phyloP scores from a whole-genome alignment of 1,140 invertebrate genomes.

The Mya arenaria region DNA sequence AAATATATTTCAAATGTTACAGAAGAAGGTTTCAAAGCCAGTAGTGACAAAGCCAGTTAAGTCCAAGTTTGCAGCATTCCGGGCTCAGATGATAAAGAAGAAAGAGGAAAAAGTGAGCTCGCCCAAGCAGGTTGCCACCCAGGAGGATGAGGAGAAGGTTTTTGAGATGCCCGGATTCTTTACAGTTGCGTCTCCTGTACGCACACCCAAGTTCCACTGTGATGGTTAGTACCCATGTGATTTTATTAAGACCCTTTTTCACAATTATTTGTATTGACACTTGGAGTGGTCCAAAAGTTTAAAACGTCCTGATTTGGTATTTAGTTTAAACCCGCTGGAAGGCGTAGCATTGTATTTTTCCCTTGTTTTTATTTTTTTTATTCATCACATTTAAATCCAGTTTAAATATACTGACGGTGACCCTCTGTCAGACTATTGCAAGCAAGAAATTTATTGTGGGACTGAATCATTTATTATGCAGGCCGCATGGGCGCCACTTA shows the following conservation, averaged over 20 bases:
- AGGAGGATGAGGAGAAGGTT: slow-evolving; percentile 61
- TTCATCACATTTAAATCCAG: no score
- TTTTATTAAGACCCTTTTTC: no score
- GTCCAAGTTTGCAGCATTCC: slow-evolving; percentile 79
- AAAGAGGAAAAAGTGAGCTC: neutral
- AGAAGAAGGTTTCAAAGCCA: slow-evolving; percentile 68
- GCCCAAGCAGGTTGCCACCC: slow-evolving; percentile 8
- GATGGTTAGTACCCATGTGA: slow-evolving; percentile 60
- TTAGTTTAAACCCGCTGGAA: no score
- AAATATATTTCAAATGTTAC: slow-evolving; percentile 36
- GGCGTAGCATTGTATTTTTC: no score
- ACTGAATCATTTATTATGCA: no score
- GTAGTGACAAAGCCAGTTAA: slow-evolving; percentile 65
- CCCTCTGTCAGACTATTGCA: no score
- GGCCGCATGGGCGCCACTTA: no score
- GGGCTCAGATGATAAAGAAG: slow-evolving; percentile 72
- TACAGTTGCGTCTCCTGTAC: slow-evolving; percentile 75
- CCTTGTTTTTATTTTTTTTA: no score
- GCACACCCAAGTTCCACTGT: slow-evolving; percentile 65
- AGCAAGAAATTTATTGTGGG: no score
- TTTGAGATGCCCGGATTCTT: slow-evolving; percentile 78
- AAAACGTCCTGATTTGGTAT: no score
- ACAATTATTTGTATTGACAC: neutral
- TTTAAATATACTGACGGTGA: no score
- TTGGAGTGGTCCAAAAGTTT: no score